Evolutionary conservation across 2,888 invertebrate genomes (phyloP).

Genomic region (Drosophila algonquin): DNA sequence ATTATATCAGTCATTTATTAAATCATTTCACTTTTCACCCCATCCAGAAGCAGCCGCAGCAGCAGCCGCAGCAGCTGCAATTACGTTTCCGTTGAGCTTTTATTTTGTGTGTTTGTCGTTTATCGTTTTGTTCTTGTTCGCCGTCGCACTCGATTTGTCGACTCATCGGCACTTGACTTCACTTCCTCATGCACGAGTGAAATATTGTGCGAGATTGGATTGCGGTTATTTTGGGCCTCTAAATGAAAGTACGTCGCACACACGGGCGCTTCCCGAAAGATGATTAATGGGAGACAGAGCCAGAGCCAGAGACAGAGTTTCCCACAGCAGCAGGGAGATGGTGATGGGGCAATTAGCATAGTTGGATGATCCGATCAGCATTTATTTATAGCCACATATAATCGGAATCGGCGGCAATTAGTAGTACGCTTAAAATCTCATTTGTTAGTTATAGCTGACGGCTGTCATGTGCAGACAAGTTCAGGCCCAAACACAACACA

Average conservation of each 20-base stretch:
- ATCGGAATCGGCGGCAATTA: constrained; percentile 40
- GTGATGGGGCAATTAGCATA: constrained; percentile 31
- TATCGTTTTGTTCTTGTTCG: constrained; percentile 24
- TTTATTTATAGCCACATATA: constrained; percentile 60
- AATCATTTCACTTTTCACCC: constrained; percentile 50
- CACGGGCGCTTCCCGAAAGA: background rate
- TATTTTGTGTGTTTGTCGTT: constrained; percentile 31
- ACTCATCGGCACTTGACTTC: constrained; percentile 22
- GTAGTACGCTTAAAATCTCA: constrained; percentile 61
- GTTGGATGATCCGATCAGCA: constrained; percentile 49
- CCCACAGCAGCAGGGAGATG: constrained; percentile 35
- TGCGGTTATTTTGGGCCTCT: constrained; percentile 38
- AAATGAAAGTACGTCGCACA: constrained; percentile 19
- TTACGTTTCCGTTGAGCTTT: constrained; percentile 33
- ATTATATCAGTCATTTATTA: constrained; percentile 61
- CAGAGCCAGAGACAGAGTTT: constrained; percentile 43
- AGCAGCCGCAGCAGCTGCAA: constrained; percentile 7
- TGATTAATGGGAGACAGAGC: constrained; percentile 39
- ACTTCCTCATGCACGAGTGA: constrained; percentile 41
- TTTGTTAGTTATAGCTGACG: constrained; percentile 55
- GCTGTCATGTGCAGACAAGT: constrained; percentile 66
- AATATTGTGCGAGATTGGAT: constrained; percentile 24
- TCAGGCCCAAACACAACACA: constrained; percentile 42
- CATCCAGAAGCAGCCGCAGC: constrained; percentile 10
- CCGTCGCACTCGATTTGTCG: constrained; percentile 6